Evolutionary conservation across 2,797 vertebrate species (phyloP).

Genomic region (Anniella stebbinsi): DNA sequence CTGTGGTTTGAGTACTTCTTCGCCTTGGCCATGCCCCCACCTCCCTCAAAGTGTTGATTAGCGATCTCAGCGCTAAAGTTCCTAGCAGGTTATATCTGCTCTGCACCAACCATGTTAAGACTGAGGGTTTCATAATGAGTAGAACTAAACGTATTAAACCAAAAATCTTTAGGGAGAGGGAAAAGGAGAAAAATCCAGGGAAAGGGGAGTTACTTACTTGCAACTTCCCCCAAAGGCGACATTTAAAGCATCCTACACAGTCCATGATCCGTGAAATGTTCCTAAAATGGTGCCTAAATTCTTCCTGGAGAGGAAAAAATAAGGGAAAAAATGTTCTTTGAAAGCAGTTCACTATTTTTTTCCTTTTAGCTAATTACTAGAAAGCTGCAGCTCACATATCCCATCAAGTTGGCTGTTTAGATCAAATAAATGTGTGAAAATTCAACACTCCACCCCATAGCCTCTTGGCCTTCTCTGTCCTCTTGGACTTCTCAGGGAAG

Average conservation of each 20-base stretch:
- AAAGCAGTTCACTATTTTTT: neutral
- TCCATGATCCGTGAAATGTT: constrained; percentile 98
- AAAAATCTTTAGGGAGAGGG: neutral
- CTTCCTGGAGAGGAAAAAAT: constrained; percentile 80
- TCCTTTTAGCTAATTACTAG: neutral
- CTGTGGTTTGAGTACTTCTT: neutral
- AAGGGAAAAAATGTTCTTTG: neutral
- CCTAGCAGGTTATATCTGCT: neutral
- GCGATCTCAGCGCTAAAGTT: neutral
- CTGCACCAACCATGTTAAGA: neutral
- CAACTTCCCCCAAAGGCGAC: constrained; percentile 94
- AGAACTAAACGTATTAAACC: neutral
- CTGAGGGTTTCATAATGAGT: neutral
- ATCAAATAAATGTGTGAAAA: neutral
- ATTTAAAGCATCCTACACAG: constrained; percentile 95
- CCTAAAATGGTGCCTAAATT: constrained; percentile 89
- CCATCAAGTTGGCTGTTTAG: neutral
- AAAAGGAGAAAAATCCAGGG: no score
- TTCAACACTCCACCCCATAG: no score
- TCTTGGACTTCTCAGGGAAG: neutral
- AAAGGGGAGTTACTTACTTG: constrained; percentile 80
- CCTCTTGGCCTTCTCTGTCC: neutral
- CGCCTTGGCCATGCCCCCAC: neutral
- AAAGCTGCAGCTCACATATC: neutral
- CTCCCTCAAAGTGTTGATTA: neutral